Base-by-base conservation (phyloP, 2,888 invertebrate species). In the Apoda limacodes region DNA sequence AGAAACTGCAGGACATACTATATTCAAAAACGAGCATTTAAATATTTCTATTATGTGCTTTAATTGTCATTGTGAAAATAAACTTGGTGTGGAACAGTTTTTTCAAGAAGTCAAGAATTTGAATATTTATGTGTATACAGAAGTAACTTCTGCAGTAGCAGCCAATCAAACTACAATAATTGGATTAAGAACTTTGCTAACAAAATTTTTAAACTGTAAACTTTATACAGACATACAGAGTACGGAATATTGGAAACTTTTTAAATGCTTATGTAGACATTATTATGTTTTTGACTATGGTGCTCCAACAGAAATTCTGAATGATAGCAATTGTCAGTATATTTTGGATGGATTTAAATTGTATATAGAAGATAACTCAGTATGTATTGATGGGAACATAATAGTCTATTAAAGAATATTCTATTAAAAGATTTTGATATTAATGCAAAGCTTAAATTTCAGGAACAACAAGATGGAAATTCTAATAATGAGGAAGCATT, bases 161-260 rank as follows among this genome's bases (percentile, higher is more conserved):
- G 59, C 46, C 28, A 60, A 58, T 38, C 46, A 49, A 17, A 44
- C 63, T 3, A 63, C 52, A 11, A 37, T 48, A n/a, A 50, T 39
- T 38, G 63, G 60, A 2, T 34, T 70, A 2, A 63, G 48, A 37
- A 59, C 40, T 31, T 43, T 81, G 28, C 60, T 75, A 40, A 50
- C 52, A 2, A 76, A 70, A 42, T 81, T 81, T 46, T 47, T 80
- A 28, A 71, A 74, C 45, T 43, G 44, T 32, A 68, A 60, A 15
- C 55, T 65, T 9, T 74, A 74, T 46, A 15, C 35, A 7, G 51
- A 66, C 32, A 28, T 70, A 24, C 54, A 54, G 24, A 46, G 50
- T 6, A 52, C 41, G 40, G 56, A 58, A 5, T 70, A 60, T 41
- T 72, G 72, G 66, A 43, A 51, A 12, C 44, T 78, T 9, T 50